phyloP scores from a whole-genome alignment of 2,113 vertebrate species.

The Pheucticus melanocephalus region DNA sequence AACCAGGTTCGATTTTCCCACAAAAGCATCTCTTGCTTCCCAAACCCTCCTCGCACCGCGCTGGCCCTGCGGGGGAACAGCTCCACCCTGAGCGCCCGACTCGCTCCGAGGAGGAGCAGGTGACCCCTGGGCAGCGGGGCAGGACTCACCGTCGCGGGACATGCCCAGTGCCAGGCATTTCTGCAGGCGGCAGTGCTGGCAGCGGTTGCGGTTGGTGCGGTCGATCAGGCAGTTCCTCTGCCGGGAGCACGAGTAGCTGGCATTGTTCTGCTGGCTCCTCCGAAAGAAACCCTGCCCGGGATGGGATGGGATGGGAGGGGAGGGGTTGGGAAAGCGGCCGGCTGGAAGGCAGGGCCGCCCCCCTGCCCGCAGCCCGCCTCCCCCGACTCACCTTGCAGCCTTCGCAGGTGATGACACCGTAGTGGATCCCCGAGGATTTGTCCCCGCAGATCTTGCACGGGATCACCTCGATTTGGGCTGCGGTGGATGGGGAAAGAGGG shows the following conservation, averaged over 20 bases:
- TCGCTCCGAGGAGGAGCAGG: fast-evolving
- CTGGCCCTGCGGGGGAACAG: not conserved
- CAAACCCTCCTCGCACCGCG: fast-evolving
- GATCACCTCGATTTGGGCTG: slow-evolving; percentile 94
- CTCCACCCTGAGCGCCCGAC: fast-evolving
- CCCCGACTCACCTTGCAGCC: slow-evolving; percentile 69
- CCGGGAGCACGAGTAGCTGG: slow-evolving; percentile 90
- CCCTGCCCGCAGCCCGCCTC: fast-evolving
- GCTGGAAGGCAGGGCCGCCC: not conserved
- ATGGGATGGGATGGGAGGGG: not conserved
- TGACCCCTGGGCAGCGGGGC: fast-evolving
- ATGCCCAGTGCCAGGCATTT: slow-evolving; percentile 90
- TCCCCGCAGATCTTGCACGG: slow-evolving; percentile 94
- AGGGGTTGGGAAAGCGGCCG: not conserved
- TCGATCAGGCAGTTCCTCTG: slow-evolving; percentile 91
- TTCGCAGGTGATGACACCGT: slow-evolving; percentile 86
- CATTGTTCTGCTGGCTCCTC: slow-evolving; percentile 91
- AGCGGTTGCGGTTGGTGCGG: slow-evolving; percentile 92
- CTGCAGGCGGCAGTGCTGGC: slow-evolving; percentile 91
- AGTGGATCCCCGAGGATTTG: slow-evolving; percentile 92
- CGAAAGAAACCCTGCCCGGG: slow-evolving; percentile 84
- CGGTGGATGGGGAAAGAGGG: fast-evolving
- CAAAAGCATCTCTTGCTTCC: not conserved
- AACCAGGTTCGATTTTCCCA: not conserved
- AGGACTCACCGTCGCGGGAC: slow-evolving; percentile 87